Percentiles rank a stretch among this genome's conserved stretches.
Evolutionary conservation across 2,888 invertebrate genomes (phyloP).

Genomic region (Microplitis deprimator): DNA sequence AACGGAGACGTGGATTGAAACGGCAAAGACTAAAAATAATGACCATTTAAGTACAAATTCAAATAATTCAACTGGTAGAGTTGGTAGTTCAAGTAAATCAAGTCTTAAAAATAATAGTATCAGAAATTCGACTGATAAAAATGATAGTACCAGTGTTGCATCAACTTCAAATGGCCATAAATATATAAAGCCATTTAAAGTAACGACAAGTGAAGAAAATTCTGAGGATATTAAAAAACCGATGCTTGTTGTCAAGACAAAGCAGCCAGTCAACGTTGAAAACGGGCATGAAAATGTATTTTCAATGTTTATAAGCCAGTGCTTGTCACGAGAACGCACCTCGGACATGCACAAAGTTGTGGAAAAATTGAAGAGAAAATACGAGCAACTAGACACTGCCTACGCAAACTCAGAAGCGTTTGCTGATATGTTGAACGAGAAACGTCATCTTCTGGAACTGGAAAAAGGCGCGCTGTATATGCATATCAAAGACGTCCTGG

Average conservation of each 20-base stretch:
- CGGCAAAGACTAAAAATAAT: too few relatives aligned
- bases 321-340: constrained; percentile 54
- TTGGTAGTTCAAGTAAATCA: too few relatives aligned
- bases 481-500: constrained; percentile 55
- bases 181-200: background rate
- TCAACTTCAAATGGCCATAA: background rate
- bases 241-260: constrained; percentile 55
- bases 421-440: constrained; percentile 53
- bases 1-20: background rate
- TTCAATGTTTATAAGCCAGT: constrained; percentile 59
- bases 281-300: constrained; percentile 59
- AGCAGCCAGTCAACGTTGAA: constrained; percentile 47
- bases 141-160: background rate
- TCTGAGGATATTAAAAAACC: constrained; percentile 48
- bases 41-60: too few relatives aligned
- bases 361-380: constrained; percentile 58
- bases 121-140: background rate
- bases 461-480: constrained; percentile 49
- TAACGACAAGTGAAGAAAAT: background rate
- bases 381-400: constrained; percentile 53
- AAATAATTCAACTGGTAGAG: too few relatives aligned
- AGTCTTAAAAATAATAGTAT: too few relatives aligned
- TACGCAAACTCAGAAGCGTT: constrained; percentile 55
- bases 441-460: constrained; percentile 50
- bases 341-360: constrained; percentile 58